Evolutionary conservation across 2,888 invertebrate species (phyloP).

Genomic region (Boloria euphrosyne): DNA sequence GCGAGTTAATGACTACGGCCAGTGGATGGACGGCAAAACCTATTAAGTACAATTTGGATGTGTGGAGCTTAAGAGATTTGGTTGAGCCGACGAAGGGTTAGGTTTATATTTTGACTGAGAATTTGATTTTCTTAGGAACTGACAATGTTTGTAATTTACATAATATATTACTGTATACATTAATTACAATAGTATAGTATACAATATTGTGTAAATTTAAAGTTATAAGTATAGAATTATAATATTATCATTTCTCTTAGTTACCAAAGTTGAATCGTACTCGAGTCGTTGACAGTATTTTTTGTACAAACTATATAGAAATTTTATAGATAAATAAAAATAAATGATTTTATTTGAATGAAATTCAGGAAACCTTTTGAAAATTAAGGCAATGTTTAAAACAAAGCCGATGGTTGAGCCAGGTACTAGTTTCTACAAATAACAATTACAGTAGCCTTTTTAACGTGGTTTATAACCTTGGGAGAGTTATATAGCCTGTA

Average conservation of each 20-base stretch:
- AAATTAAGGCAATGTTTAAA: conserved; percentile 30
- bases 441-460: conserved; percentile 63
- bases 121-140: neutral
- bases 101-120: neutral
- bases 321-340: too few species aligned
- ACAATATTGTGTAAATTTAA: too few species aligned
- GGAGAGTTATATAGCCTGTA: conserved; percentile 42
- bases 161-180: too few species aligned
- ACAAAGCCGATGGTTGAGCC: conserved; percentile 33
- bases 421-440: conserved; percentile 42
- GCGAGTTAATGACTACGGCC: conserved; percentile 79
- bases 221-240: too few species aligned
- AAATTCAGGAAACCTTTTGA: conserved; percentile 2
- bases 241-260: too few species aligned
- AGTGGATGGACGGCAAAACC: conserved; percentile 78
- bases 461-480: conserved; percentile 53
- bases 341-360: too few species aligned
- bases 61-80: conserved; percentile 67
- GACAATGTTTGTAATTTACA: too few species aligned
- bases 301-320: too few species aligned
- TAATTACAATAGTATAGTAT: too few species aligned
- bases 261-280: too few species aligned
- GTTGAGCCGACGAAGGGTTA: conserved; percentile 47
- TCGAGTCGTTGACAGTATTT: too few species aligned
- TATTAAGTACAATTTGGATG: conserved; percentile 79